Evolutionary conservation across 2,797 vertebrate species (phyloP).

Genomic region (Pangasius djambal): DNA sequence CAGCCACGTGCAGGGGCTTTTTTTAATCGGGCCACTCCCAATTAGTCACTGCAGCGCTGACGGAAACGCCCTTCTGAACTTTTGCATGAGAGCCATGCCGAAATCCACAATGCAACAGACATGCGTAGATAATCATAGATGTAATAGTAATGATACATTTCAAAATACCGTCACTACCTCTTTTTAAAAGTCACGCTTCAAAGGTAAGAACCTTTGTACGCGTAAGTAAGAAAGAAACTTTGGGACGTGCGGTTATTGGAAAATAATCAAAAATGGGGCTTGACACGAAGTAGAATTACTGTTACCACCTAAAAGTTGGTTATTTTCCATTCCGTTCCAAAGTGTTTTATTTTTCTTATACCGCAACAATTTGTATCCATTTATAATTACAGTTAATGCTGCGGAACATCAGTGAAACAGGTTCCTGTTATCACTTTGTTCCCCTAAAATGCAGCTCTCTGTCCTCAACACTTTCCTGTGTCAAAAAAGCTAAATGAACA

Average conservation of each 20-base stretch:
- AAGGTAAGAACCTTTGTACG: no score
- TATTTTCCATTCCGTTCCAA: background rate
- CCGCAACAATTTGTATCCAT: background rate
- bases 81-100: background rate
- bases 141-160: background rate
- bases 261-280: no score
- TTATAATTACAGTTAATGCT: background rate
- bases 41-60: conserved; percentile 32
- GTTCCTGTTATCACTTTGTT: background rate
- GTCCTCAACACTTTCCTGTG: background rate
- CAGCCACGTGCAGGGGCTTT: conserved; percentile 19
- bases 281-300: no score
- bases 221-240: background rate
- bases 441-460: background rate
- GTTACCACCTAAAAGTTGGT: background rate
- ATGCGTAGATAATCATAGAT: background rate
- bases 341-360: background rate
- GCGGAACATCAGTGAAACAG: background rate
- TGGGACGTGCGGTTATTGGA: background rate
- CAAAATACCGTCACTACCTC: background rate
- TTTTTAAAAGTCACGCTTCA: background rate
- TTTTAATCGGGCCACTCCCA: conserved; percentile 20
- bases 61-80: conserved; percentile 32
- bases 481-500: background rate
- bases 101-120: conserved; percentile 16